phyloP scores from a whole-genome alignment of 2,888 invertebrate genomes.

The Campoletis raptor region DNA sequence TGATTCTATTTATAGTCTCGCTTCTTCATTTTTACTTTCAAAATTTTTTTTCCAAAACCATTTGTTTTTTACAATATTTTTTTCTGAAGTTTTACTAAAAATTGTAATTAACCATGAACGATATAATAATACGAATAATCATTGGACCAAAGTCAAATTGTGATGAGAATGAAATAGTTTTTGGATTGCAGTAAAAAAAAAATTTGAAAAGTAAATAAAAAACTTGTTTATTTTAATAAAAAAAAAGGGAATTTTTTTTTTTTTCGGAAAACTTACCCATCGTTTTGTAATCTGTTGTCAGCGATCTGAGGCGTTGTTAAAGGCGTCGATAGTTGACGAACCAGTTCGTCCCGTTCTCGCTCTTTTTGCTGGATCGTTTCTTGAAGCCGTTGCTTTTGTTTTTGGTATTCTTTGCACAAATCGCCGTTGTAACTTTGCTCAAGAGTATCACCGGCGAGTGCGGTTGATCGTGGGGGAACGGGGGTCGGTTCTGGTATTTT shows the following conservation, averaged over 20 bases:
- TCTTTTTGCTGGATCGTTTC: conserved; percentile 87
- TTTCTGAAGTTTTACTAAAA: too few species aligned
- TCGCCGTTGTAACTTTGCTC: conserved; percentile 88
- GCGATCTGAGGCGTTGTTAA: conserved; percentile 79
- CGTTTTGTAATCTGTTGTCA: conserved; percentile 85
- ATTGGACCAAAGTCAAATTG: too few species aligned
- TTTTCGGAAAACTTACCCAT: conserved; percentile 84
- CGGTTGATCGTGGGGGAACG: conserved; percentile 72
- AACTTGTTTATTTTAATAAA: background rate
- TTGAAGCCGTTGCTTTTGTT: conserved; percentile 90
- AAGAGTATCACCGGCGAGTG: conserved; percentile 82
- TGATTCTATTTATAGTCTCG: background rate
- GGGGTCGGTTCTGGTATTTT: conserved; percentile 83
- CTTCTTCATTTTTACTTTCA: background rate
- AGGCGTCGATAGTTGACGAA: conserved; percentile 85
- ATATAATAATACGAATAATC: too few species aligned
- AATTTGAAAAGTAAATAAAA: background rate
- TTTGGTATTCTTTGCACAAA: conserved; percentile 92
- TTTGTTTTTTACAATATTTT: too few species aligned
- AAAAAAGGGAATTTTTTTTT: background rate
- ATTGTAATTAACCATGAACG: too few species aligned
- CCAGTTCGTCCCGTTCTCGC: conserved; percentile 86
- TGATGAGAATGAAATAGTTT: too few species aligned
- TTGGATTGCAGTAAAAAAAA: too few species aligned
- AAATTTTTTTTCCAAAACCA: too few species aligned